Evolutionary conservation across 1,140 invertebrate species (phyloP), one percentile per base, ranked within the genome.

Genomic region (Hylaeus anthracinus): DNA sequence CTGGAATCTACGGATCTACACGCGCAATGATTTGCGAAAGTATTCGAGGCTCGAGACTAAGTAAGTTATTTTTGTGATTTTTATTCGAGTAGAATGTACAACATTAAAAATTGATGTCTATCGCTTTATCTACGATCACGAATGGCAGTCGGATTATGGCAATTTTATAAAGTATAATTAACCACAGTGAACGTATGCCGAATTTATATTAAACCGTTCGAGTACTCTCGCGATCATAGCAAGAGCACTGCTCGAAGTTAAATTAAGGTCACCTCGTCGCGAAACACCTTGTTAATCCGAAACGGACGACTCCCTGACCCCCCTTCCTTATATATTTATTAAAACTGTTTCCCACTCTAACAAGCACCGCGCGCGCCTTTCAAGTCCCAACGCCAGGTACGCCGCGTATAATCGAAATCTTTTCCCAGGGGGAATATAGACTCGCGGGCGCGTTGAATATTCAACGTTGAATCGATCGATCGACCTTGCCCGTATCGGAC

Each of bases 381-480:
- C 45, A 72, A 48, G 56, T n/a, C 10, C 9, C n/a, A 26, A 15
- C n/a, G 37, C 61, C 39, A 26, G 43, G 9, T 37, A 5, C 14
- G 2, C 12, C 51, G 55, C n/a, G 15, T 56, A 66, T 75, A 75
- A 75, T 66, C 72, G 61, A 74, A 65, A 55, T 58, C 39, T 66
- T 76, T 67, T 39, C 64, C 51, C 41, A 76, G 1, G 43, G 63
- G 63, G 64, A n/a, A 45, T 9, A 6, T n/a, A 10, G 8, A 39
- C 26, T 63, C 6, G 26, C 64, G 1, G 26, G 45, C 72, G 14
- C 9, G 55, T 60, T 77, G 74, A 77, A 77, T 77, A 77, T 77
- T 61, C 74, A 77, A 51, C 63, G 41, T 75, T 15, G 53, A 58
- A 48, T n/a, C 60, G 74, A 76, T 77, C 55, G 64, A 69, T 58